Evolutionary conservation across 2,797 vertebrate species (phyloP).

Genomic region (Choloepus didactylus): DNA sequence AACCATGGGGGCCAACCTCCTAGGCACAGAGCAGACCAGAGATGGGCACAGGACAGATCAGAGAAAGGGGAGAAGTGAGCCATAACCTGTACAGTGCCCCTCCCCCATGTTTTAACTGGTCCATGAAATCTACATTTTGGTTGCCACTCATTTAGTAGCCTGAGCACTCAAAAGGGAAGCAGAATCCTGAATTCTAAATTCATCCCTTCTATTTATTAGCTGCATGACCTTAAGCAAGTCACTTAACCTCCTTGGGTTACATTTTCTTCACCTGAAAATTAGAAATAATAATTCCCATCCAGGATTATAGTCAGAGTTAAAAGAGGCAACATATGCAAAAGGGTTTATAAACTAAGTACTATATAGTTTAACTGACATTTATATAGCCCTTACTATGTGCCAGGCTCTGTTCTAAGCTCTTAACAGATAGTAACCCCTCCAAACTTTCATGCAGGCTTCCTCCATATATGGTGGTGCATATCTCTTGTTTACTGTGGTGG

Average conservation of each 20-base stretch:
- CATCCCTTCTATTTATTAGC: not conserved
- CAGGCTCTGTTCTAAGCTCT: not conserved
- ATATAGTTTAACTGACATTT: not conserved
- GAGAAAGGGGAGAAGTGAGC: not conserved
- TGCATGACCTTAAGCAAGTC: not conserved
- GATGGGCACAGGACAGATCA: not conserved
- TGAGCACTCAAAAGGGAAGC: constrained; percentile 16
- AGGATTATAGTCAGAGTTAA: not conserved
- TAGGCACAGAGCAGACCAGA: not conserved
- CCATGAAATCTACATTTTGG: constrained; percentile 35
- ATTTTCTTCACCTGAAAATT: not conserved
- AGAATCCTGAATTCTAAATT: not conserved
- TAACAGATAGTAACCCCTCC: not conserved
- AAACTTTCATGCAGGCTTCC: not conserved
- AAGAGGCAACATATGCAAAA: not conserved
- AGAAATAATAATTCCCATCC: not conserved
- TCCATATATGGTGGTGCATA: not conserved
- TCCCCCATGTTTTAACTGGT: not conserved
- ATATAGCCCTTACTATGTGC: not conserved
- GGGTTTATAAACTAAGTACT: not conserved
- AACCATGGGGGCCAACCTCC: not conserved
- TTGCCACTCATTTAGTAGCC: not conserved
- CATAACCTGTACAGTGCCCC: not conserved
- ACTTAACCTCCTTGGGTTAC: not conserved
- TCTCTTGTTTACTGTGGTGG: not conserved